These are phyloP conservation scores for Aromia moschata DNA, from an alignment of 2,888 invertebrate genomes.

Conservation along the genomic window DNA sequence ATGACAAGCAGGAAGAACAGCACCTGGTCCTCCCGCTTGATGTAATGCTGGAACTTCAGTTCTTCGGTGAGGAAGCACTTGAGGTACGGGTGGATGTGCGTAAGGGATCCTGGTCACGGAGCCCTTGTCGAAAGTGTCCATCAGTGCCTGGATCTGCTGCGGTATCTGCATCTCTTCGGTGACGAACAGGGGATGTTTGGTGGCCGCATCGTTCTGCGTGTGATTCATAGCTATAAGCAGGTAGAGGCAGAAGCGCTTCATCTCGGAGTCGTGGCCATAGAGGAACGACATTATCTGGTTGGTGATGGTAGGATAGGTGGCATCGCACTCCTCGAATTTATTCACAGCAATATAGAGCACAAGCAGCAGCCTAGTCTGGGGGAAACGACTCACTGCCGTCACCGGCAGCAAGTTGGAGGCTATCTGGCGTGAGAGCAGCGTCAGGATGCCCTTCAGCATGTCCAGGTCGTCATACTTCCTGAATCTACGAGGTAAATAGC, in stretches of 20 bases:
- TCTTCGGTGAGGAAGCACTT: conserved; percentile 46
- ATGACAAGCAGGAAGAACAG: conserved; percentile 50
- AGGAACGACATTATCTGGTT: conserved; percentile 47
- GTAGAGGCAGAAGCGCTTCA: conserved; percentile 48
- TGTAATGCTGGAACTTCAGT: conserved; percentile 42
- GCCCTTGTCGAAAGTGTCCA: conserved; percentile 41
- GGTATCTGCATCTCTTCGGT: conserved; percentile 48
- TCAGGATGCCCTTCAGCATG: conserved; percentile 43
- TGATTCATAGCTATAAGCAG: conserved; percentile 50
- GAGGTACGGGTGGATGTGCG: conserved; percentile 45
- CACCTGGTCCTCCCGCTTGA: conserved; percentile 42
- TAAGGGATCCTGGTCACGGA: conserved; percentile 45
- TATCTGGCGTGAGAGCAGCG: conserved; percentile 36
- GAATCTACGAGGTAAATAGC: conserved; percentile 37
- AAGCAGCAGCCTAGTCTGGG: conserved; percentile 42
- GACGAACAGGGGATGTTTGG: conserved; percentile 45
- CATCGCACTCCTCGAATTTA: conserved; percentile 48
- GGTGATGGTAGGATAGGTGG: conserved; percentile 45
- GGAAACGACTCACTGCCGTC: conserved; percentile 39
- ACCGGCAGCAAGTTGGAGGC: conserved; percentile 29
- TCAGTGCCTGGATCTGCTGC: conserved; percentile 37
- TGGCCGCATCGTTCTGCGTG: conserved; percentile 30
- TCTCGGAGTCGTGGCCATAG: conserved; percentile 40
- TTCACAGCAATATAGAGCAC: conserved; percentile 48
- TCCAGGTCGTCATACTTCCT: conserved; percentile 39